These are phyloP conservation scores for Nasonia oneida DNA, from an alignment of 2,888 invertebrate species.

Conservation along the genomic window DNA sequence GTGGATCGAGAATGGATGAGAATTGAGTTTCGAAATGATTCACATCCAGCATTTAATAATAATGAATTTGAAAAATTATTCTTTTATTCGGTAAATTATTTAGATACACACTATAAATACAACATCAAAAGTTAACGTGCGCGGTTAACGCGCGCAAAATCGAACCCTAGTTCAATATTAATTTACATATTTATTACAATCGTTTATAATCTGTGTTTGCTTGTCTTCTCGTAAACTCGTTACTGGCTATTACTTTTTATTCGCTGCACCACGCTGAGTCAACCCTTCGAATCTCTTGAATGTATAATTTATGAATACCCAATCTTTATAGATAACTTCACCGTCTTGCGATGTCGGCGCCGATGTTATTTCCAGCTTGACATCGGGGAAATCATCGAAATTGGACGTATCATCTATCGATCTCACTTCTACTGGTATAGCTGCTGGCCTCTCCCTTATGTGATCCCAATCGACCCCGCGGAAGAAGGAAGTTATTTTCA, in stretches of 20 bases:
- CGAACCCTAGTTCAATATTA: slow-evolving; percentile 13
- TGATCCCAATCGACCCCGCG: slow-evolving; percentile 99
- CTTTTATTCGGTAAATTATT: slow-evolving; percentile 14
- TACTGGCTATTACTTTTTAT: slow-evolving; percentile 84
- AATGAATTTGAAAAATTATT: slow-evolving; percentile 12
- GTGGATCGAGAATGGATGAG: background rate
- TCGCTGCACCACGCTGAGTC: slow-evolving; percentile 92
- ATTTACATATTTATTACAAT: slow-evolving; percentile 14
- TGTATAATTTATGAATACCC: slow-evolving; percentile 99
- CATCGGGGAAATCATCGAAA: slow-evolving; percentile 99
- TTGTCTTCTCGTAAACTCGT: background rate
- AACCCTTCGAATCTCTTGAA: slow-evolving; percentile 99
- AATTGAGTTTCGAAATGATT: background rate
- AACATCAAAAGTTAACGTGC: slow-evolving; percentile 13
- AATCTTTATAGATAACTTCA: slow-evolving; percentile 96
- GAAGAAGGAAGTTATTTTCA: slow-evolving; percentile 96
- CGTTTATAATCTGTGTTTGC: background rate
- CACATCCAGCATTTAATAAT: background rate
- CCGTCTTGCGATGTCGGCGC: slow-evolving; percentile 94
- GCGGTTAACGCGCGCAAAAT: slow-evolving; percentile 1
- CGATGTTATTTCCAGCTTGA: slow-evolving; percentile 95
- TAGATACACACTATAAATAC: slow-evolving; percentile 10
- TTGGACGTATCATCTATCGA: slow-evolving; percentile 99
- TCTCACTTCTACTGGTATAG: slow-evolving; percentile 97
- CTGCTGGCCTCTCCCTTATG: slow-evolving; percentile 98